Percentiles rank a stretch among this genome's conserved stretches.
Conservation (phyloP, 2,888 invertebrate species). For the Timandra comae region DNA sequence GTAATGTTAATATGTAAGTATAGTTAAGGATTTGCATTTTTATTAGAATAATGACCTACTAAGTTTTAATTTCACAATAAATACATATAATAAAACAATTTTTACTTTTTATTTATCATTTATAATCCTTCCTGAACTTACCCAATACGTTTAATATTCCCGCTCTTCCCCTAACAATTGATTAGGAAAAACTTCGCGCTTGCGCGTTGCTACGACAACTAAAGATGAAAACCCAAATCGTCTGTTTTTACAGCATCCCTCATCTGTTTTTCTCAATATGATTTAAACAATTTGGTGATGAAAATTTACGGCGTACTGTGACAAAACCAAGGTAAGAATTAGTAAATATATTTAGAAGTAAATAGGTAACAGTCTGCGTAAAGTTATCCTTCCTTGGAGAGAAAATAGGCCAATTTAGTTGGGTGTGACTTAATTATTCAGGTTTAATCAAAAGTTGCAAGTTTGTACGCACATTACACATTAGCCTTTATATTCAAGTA, state of each 20-base stretch:
- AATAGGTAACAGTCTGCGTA: no score
- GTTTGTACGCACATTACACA: no score
- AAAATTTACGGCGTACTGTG: neutral
- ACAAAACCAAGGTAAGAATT: constrained; percentile 7
- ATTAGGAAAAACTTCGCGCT: constrained; percentile 30
- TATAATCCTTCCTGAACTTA: no score
- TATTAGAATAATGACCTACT: no score
- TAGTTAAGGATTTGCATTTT: no score
- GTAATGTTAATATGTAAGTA: no score
- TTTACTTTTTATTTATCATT: no score
- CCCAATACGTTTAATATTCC: no score
- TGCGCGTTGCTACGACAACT: constrained; percentile 53
- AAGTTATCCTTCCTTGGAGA: constrained; percentile 1
- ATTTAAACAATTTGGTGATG: constrained; percentile 1
- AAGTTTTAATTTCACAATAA: no score
- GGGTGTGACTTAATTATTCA: constrained; percentile 39
- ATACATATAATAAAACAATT: no score
- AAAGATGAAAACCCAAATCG: constrained; percentile 42
- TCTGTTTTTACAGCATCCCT: constrained; percentile 49
- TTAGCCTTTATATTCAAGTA: no score
- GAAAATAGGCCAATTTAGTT: constrained; percentile 9
- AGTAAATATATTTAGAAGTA: constrained; percentile 2
- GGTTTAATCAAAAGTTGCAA: constrained; percentile 37
- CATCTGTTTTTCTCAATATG: constrained; percentile 34
- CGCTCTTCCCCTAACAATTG: constrained; percentile 11